Base-by-base conservation (phyloP, 1,140 invertebrate species). In the Acyrthosiphon pisum region DNA sequence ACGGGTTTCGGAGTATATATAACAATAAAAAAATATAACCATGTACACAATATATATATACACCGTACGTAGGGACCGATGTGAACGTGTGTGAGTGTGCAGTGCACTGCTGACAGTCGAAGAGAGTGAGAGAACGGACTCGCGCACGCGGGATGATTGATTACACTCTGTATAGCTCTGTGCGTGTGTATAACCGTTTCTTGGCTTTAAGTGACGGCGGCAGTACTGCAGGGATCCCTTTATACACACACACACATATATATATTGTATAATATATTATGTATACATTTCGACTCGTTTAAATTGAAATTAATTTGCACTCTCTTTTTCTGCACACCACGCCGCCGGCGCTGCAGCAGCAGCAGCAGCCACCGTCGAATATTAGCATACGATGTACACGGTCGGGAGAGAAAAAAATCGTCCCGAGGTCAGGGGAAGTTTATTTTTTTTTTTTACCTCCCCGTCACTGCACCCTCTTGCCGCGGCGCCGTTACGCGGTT, bases 231-330 rank as follows among this genome's bases (percentile, higher is more conserved):
- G 91, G 91, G 91, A 93, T 93, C 91, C 48, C 91, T 46, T 76
- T 76, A 76, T 76, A n/a, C 30, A 35, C 60, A 35, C 30, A 35
- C 30, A n/a, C 3, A 76, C 3, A 68, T 2, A 60, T 6, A 76
- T 6, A 68, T 11, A n/a, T n/a, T 76, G 8, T 88, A 88, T 88
- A n/a, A 87, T 88, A 86, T 86, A 86, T 88, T 53, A 44, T 68
- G 50, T 60, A 84, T 37, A 41, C 91, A 56, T 84, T 92, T 84
- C 91, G 91, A 93, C 91, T 93, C 91, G 91, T 93, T 93, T 93
- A 93, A 93, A 93, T 93, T 93, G 91, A 93, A 93, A 93, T 93
- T 93, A 93, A 93, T 93, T 93, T 93, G 81, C 91, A 56, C 91
- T 86, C 91, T 92, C 91, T 41, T 90, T 90, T 90, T 41, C 88